phyloP scores from a whole-genome alignment of 2,113 vertebrate genomes.

The Cochlearius cochlearius region DNA sequence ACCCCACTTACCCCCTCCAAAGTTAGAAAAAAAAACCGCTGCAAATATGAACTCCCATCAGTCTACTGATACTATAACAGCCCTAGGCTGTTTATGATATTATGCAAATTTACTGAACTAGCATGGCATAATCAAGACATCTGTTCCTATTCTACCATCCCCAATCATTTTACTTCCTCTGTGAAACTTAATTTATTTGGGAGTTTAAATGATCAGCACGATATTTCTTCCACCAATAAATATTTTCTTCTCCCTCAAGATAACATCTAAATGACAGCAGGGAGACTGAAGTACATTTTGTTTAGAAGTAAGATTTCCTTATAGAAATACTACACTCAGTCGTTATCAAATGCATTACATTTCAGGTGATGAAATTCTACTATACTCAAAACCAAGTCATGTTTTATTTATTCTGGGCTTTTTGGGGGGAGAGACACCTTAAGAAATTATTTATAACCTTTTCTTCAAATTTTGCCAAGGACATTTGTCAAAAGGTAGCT shows the following conservation, averaged over 20 bases:
- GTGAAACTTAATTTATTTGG: constrained; percentile 27
- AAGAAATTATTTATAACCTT: neutral
- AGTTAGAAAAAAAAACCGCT: neutral
- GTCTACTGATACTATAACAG: neutral
- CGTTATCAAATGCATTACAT: neutral
- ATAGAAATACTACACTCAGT: neutral
- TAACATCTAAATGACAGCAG: constrained; percentile 2
- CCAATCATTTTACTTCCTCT: constrained; percentile 10
- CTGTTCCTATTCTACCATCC: constrained; percentile 20
- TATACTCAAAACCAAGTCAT: neutral
- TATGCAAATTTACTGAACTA: constrained; percentile 50
- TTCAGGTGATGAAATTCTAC: neutral
- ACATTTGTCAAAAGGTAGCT: neutral
- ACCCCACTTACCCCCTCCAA: neutral
- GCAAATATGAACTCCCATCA: neutral
- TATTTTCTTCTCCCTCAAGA: neutral
- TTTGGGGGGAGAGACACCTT: neutral
- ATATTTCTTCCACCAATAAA: neutral
- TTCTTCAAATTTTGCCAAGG: neutral
- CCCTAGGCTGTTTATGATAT: constrained; percentile 25
- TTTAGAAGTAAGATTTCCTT: neutral
- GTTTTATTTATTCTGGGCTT: neutral
- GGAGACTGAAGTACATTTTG: neutral
- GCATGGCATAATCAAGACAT: constrained; percentile 41
- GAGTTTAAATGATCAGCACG: neutral